These are phyloP conservation scores for Mesocentrotus franciscanus DNA, from an alignment of 53 echinoderm and acorn worm genomes.

Conservation along the genomic window DNA sequence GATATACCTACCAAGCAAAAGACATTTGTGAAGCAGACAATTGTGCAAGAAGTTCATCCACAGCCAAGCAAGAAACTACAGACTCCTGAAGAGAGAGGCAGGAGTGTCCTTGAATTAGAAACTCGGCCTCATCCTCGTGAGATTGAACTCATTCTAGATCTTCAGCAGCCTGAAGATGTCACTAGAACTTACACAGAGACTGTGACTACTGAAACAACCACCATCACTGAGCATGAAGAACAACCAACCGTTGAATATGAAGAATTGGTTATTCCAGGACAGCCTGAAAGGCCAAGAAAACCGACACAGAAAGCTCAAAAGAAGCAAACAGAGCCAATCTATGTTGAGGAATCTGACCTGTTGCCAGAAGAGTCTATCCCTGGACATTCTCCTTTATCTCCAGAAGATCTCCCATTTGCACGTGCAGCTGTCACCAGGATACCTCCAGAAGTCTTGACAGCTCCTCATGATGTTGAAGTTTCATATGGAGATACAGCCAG, in stretches of 20 bases:
- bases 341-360: slow-evolving; percentile 49
- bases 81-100: slow-evolving; percentile 44
- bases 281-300: slow-evolving; percentile 43
- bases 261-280: slow-evolving; percentile 77
- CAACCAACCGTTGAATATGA: slow-evolving; percentile 69
- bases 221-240: slow-evolving; percentile 67
- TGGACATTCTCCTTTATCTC: slow-evolving; percentile 57
- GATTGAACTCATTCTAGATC: slow-evolving; percentile 72
- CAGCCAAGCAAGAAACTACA: slow-evolving; percentile 55
- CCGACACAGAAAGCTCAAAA: slow-evolving; percentile 56
- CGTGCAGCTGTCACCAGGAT: slow-evolving; percentile 46
- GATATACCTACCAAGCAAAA: slow-evolving; percentile 44
- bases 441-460: slow-evolving; percentile 77
- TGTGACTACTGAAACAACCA: slow-evolving; percentile 73
- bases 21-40: slow-evolving; percentile 52
- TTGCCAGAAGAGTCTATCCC: slow-evolving; percentile 66
- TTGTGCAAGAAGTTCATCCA: slow-evolving; percentile 62
- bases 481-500: slow-evolving; percentile 76
- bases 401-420: slow-evolving; percentile 58
- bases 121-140: slow-evolving; percentile 71
- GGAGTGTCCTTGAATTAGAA: slow-evolving; percentile 66
- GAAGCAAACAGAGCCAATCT: slow-evolving; percentile 45
- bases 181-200: slow-evolving; percentile 76
- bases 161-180: slow-evolving; percentile 70
- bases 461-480: slow-evolving; percentile 79